Evolutionary conservation across 1,140 invertebrate genomes (phyloP), one percentile per base, ranked within the genome.

Genomic region (Chymomyza costata): DNA sequence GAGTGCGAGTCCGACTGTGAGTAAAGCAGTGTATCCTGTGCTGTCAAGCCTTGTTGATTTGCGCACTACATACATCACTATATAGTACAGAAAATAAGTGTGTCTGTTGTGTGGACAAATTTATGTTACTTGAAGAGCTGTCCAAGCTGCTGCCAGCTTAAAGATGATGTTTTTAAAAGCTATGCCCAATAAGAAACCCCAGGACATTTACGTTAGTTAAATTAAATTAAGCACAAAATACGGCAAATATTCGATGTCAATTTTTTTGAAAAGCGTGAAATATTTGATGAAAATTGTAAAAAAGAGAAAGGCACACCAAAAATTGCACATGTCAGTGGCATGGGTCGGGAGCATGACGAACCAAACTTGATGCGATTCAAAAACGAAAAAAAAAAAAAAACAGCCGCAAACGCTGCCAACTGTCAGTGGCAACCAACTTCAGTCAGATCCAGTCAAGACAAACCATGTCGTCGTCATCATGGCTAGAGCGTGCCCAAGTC

Each of bases 401-500:
- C n/a, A n/a, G n/a, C n/a, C n/a, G n/a, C n/a, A n/a, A n/a, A n/a
- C n/a, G n/a, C n/a, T n/a, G n/a, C n/a, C n/a, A n/a, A n/a, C 70
- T 76, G 71, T 78, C 71, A 78, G 73, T 78, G 54, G 53, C 73
- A 78, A 78, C n/a, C n/a, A n/a, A n/a, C n/a, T n/a, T n/a, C n/a
- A n/a, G n/a, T n/a, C n/a, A n/a, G n/a, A n/a, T n/a, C n/a, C n/a
- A n/a, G 58, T 71, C 71, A 73, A 80, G 50, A 14, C 32, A n/a
- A 10, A 5, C 13, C 5, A 10, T 28, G 32, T 3, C 13, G 3
- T 3, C 13, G 32, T 3, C 32, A 34, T 3, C 13, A 14, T 8
- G 11, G 32, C 3, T 3, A 5, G 32, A 34, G 32, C n/a, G 8
- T 8, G 32, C 61, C 48, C 58, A 60, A 71, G 63, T 73, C 63